Base-by-base conservation (phyloP, 2,113 vertebrate species). In the Oceanodroma tethys region DNA sequence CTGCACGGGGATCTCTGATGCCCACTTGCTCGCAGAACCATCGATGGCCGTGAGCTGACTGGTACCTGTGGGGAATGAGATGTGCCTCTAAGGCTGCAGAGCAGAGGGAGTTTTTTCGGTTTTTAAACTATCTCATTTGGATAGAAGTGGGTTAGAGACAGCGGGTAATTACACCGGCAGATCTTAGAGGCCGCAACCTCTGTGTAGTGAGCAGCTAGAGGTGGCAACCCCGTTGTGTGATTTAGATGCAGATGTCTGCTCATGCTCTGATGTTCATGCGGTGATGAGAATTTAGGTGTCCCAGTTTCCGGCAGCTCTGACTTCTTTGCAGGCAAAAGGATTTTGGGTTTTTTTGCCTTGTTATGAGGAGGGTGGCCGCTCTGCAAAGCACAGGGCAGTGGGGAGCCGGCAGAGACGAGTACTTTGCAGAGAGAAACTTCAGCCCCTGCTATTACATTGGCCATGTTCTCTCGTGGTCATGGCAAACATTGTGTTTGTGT, bases 241-340 rank as follows among this genome's bases (percentile, higher is more conserved):
- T 94, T 96, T 84, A 95, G 93, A 94, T 90, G 95, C 70, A 79
- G 95, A 90, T 75, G 53, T 72, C 96, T 96, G 93, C 84, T 95
- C 81, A 2, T 20, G 36, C 95, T 96, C 78, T 87, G 91, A 96
- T 94, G 84, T 91, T 95, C 93, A 58, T 17, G 91, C 6, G 1
- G 94, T 16, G 93, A 83, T 0, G 6, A 82, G 85, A 36, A 96
- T 93, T 90, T 91, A 90, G 78, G 87, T 3, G 38, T 66, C 86
- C 94, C 89, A 75, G 71, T 97, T 97, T 95, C 93, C 93, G 91
- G 71, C 89, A 79, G 81, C 0, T 21, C 78, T 52, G 71, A 45
- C 91, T 87, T 70, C 93, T 88, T 81, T 81, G 68, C 59, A 89
- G 78, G 86, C 93, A 95, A 81, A 71, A 95, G 72, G 50, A 60